Percentiles rank a stretch among this genome's conserved stretches.
These are phyloP conservation scores for Mormyrus hasselquistii DNA, from an alignment of 2,797 vertebrate genomes.

Conservation along the genomic window DNA sequence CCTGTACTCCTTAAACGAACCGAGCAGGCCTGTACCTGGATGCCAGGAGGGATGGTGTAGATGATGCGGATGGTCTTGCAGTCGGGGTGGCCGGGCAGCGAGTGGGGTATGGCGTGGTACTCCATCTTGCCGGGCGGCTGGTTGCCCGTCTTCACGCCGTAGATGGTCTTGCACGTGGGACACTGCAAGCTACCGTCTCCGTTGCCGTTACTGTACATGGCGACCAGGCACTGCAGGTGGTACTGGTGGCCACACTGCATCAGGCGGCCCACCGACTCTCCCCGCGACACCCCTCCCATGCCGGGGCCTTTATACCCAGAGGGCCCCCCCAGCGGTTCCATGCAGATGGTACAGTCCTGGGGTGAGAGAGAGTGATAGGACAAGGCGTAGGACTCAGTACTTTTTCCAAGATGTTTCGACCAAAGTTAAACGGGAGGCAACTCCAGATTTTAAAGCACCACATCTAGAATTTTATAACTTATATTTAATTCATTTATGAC, in stretches of 20 bases:
- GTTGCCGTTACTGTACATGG: slow-evolving; percentile 97
- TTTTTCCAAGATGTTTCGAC: background rate
- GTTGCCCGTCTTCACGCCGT: slow-evolving; percentile 91
- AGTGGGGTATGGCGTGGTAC: slow-evolving; percentile 92
- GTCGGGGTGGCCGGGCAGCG: slow-evolving; percentile 85
- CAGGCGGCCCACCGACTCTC: slow-evolving; percentile 84
- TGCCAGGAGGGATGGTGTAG: slow-evolving; percentile 92
- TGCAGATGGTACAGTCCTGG: slow-evolving; percentile 92
- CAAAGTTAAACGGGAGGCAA: background rate
- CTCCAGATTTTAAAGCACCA: background rate
- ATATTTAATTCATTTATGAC: background rate
- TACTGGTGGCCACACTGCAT: slow-evolving; percentile 83
- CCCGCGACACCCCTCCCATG: slow-evolving; percentile 60
- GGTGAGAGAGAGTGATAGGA: background rate
- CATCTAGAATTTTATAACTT: background rate
- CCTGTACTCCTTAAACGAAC: background rate
- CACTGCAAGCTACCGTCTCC: slow-evolving; percentile 96
- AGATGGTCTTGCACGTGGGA: slow-evolving; percentile 95
- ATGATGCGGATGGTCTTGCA: slow-evolving; percentile 95
- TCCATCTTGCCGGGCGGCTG: slow-evolving; percentile 98
- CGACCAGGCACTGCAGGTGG: slow-evolving; percentile 89
- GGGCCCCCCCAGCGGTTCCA: slow-evolving; percentile 81
- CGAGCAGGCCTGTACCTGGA: slow-evolving; percentile 68
- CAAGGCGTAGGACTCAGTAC: background rate
- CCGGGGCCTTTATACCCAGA: slow-evolving; percentile 86